Base-by-base conservation (phyloP, 1,140 invertebrate genomes). In the Lordiphosa stackelbergi region DNA sequence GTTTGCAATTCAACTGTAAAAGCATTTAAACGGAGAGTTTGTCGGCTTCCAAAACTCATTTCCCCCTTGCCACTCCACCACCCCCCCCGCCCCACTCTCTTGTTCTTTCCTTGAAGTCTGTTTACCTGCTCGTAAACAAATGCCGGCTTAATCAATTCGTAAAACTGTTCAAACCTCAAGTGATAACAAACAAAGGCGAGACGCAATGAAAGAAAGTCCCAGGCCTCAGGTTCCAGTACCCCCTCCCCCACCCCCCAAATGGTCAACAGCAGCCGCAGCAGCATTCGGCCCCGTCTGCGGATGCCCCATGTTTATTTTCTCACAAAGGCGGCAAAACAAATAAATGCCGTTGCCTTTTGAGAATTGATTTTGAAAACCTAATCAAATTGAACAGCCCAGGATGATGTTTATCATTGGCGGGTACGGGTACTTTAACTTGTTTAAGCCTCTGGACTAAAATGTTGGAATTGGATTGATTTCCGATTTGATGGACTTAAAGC, bases 181-280 rank as follows among this genome's bases (percentile, higher is more conserved):
- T 75, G 75, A 79, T 79, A 75, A 79, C 75, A 79, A 79, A 79
- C 75, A 79, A 79, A 79, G 75, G 75, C 75, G 75, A 63, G 75
- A 81, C 74, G 68, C 45, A 81, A 47, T 70, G 66, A 79, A 74
- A 81, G 75, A 69, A 69, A 65, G 53, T 54, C 49, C 45, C 60
- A 52, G 36, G 52, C 24, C 34, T 42, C 12, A 38, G 36, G 7
- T 28, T 31, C 46, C 43, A 24, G 22, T 24, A 24, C 4, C 22
- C 7, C 28, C 28, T 31, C 8, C 49, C 34, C 47, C 38, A 35
- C 36, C 40, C 31, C 31, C 40, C 12, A 34, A 41, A 43, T 43
- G 19, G 8, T 10, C 28, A 28, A 46, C 31, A 52, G 40, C 42
- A 28, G 13, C 41, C 38, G 9, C 55, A 49, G 52, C 52, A 43